phyloP scores from a whole-genome alignment of 92 coral and sea anemone genomes.

The Blastomussa wellsi region DNA sequence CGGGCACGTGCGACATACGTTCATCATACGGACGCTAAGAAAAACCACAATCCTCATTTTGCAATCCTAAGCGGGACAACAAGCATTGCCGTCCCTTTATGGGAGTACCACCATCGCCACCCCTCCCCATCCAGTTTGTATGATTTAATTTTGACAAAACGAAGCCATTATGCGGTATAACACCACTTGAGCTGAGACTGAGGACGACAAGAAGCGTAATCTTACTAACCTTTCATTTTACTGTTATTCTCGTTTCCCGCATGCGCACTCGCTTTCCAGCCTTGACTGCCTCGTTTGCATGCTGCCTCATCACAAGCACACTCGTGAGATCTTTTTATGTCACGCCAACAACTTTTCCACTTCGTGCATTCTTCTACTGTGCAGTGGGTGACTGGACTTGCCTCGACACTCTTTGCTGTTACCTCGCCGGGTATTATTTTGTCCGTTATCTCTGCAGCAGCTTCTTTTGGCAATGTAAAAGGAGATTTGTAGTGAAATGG shows the following conservation, averaged over 20 bases:
- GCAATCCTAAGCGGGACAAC: too few species aligned
- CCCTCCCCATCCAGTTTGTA: too few species aligned
- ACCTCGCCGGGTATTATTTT: not conserved
- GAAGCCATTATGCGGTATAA: not conserved
- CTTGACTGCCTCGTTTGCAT: not conserved
- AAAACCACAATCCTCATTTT: too few species aligned
- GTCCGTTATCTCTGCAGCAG: not conserved
- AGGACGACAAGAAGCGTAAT: not conserved
- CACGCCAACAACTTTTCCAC: slow-evolving; percentile 25
- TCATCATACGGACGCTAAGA: too few species aligned
- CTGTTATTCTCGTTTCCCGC: not conserved
- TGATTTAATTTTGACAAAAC: not conserved
- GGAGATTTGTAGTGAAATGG: not conserved
- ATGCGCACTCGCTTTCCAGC: not conserved
- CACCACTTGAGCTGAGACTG: not conserved
- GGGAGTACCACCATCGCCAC: too few species aligned
- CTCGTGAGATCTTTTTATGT: not conserved
- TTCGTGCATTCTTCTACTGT: slow-evolving; percentile 8
- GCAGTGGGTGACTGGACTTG: slow-evolving; percentile 10
- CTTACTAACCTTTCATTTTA: slow-evolving; percentile 8
- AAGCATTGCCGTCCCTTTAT: too few species aligned
- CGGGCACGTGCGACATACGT: too few species aligned
- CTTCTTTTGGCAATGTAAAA: not conserved
- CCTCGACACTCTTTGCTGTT: not conserved
- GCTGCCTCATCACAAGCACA: slow-evolving; percentile 12